Evolutionary conservation across 2,797 vertebrate genomes (phyloP), one percentile per base, ranked within the genome.

Genomic region (Falco columbarius): DNA sequence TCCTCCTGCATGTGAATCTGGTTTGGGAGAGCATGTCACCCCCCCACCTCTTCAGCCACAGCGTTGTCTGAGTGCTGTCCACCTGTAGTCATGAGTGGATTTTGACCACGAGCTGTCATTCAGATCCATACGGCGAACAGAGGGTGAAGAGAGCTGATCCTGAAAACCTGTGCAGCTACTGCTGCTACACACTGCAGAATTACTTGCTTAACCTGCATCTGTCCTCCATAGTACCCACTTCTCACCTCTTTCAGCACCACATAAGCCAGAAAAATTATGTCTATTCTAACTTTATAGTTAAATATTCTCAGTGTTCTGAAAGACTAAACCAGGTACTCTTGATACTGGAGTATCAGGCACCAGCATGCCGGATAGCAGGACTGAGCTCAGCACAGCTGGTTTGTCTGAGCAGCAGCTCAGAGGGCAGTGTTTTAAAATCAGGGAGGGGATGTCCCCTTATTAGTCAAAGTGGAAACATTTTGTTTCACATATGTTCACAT

Each of bases 1-100:
- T 91, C 71, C 90, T 94, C 81, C 81, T 93, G 77, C n/a, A 4
- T 32, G n/a, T 55, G 92, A 89, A n/a, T 85, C 76, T 85, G 80
- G 38, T 95, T 65, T 32, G 81, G 72, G 52, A 90, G 74, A 63
- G 47, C 22, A 9, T 46, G 44, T 65, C 0, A 2, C 79, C 83
- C 26, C 61, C 47, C 58, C 0, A 0, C 5, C 75, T 46, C 34
- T 21, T 14, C 79, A 75, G 77, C 30, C 42, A 10, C 3, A 12
- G 30, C 38, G 32, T 24, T 80, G 36, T 30, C 74, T 76, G 63
- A 71, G 86, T 61, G 18, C 1, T 38, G 65, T 70, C 72, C 7
- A 9, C 72, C 47, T 38, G 54, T 47, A 81, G 55, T 81, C 10
- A 1, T 27, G 81, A 86, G 88, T 12, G 16, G 89, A 68, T 71